phyloP scores from a whole-genome alignment of 1,140 invertebrate genomes.

The Arctopsyche grandis region DNA sequence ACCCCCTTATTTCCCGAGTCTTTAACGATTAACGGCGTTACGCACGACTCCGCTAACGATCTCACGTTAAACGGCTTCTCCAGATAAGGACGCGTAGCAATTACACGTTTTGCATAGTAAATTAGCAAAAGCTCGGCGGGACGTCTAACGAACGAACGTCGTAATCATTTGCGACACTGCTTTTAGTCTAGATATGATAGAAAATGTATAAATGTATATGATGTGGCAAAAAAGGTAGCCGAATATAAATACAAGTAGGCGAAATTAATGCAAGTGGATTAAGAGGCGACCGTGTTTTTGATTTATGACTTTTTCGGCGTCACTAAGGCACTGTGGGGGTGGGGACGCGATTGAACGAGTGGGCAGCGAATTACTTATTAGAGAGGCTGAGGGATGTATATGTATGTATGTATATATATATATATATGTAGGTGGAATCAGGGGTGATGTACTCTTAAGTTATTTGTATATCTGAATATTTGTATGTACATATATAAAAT shows the following conservation, averaged over 20 bases:
- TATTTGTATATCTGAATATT: neutral
- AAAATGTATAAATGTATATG: neutral
- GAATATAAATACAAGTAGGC: neutral
- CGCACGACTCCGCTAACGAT: slow-evolving; percentile 51
- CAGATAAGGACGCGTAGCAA: slow-evolving; percentile 48
- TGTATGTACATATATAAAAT: neutral
- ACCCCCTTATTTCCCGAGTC: neutral
- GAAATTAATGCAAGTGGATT: slow-evolving; percentile 53
- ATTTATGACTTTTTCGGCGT: slow-evolving; percentile 47
- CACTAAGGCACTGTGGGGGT: slow-evolving; percentile 33
- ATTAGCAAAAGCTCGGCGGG: slow-evolving; percentile 39
- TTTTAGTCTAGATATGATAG: too few species aligned
- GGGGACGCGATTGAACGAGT: slow-evolving; percentile 34
- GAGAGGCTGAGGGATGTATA: neutral
- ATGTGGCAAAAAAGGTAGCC: neutral
- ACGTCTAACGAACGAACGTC: neutral
- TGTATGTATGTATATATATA: too few species aligned
- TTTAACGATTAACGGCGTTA: slow-evolving; percentile 52
- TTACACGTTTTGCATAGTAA: slow-evolving; percentile 50
- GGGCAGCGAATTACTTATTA: slow-evolving; percentile 34
- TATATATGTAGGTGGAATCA: too few species aligned
- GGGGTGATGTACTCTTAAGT: neutral
- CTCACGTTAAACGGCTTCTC: slow-evolving; percentile 28
- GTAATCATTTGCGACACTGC: neutral
- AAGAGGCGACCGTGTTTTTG: slow-evolving; percentile 48